These are phyloP conservation scores for Accipiter cooperii DNA, from an alignment of 2,113 vertebrate species.

Conservation along the genomic window DNA sequence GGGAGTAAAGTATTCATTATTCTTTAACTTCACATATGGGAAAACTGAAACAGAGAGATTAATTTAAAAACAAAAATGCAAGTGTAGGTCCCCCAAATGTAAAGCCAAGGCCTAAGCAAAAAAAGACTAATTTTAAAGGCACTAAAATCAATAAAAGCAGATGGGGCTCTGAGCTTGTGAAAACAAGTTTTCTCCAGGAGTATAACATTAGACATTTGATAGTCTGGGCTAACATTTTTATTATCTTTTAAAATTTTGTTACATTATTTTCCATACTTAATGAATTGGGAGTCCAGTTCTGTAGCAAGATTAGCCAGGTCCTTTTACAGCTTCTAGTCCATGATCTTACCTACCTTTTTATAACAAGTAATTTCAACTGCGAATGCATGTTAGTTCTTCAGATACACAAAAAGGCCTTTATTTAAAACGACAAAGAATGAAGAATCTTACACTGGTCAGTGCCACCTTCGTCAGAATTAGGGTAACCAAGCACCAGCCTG, in stretches of 20 bases:
- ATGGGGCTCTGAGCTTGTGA: constrained; percentile 12
- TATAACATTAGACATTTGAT: neutral
- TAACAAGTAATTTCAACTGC: neutral
- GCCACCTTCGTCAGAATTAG: neutral
- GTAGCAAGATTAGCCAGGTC: neutral
- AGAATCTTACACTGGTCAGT: neutral
- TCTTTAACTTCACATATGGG: constrained; percentile 51
- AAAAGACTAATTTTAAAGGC: constrained; percentile 30
- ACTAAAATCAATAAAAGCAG: constrained; percentile 40
- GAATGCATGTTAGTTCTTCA: neutral
- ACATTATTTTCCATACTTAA: neutral
- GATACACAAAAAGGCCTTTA: neutral
- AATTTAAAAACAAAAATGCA: constrained; percentile 30
- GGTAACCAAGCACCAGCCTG: neutral
- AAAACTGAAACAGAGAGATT: constrained; percentile 23
- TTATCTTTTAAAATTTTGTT: neutral
- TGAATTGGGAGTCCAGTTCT: neutral
- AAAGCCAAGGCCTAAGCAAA: constrained; percentile 4
- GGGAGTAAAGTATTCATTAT: constrained; percentile 37
- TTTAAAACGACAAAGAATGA: neutral
- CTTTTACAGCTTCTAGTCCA: neutral
- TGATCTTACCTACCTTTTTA: neutral
- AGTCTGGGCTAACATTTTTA: neutral
- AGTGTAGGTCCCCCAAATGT: neutral
- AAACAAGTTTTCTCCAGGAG: constrained; percentile 28